Evolutionary conservation across 2,797 vertebrate genomes (phyloP), one percentile per base, ranked within the genome.

Genomic region (Amphiprion clarkii): DNA sequence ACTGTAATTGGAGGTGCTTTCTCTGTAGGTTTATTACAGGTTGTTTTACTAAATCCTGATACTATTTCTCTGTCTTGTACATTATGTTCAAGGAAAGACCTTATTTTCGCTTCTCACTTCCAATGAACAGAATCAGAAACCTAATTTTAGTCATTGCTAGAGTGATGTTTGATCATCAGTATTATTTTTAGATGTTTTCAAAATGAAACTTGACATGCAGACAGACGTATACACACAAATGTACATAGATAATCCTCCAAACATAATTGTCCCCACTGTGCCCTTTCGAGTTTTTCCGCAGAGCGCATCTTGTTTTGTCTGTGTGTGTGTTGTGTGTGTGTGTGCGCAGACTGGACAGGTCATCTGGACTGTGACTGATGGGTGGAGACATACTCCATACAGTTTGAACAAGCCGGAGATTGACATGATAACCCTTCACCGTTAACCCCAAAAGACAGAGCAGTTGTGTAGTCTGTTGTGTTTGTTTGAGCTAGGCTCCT

Each of bases 371-470:
- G 81, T 81, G 74, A 87, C 59, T 88, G 75, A 87, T 84, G 56
- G 33, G 53, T 79, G 67, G 76, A 84, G 79, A 80, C 78, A 84
- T 70, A 52, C 48, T 76, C 65, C 54, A 74, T 79, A 68, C 73
- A 74, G 82, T 84, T 92, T 44, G 64, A 86, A 88, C 58, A 58
- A 79, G 76, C 69, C 72, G 65, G 52, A 83, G 87, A 88, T 88
- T 53, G 68, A 89, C 87, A 54, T 61, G 87, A 91, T 90, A 90
- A 88, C 91, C 78, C 72, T 69, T 85, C 48, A 83, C 75, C 54
- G 13, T 67, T 82, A 67, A 80, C 46, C 76, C 56, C 0, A 3
- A 65, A 56, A 70, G 42, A 53, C 62, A 67, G 62, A 79, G 39
- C 58, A 25, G 51, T 71, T 56, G 55, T 64, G 49, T 40, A 40